Percentiles rank a stretch among this genome's conserved stretches.
phyloP scores from a whole-genome alignment of 2,113 vertebrate genomes.

The Hassar affinis region DNA sequence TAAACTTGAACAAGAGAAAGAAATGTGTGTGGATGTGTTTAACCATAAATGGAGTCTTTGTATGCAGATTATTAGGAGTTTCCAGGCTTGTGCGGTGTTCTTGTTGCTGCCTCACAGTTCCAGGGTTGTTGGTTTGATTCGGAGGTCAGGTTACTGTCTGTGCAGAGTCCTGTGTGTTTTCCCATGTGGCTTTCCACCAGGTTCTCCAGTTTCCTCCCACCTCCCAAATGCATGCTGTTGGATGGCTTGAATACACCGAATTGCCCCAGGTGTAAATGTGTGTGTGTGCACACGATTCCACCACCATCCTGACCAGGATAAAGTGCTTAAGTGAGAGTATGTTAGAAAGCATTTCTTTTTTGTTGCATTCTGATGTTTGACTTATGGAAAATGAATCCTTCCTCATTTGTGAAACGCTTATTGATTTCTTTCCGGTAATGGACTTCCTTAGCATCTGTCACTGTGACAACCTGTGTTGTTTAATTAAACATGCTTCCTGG shows the following conservation, averaged over 20 bases:
- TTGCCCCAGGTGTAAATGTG: not conserved
- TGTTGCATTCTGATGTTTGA: not conserved
- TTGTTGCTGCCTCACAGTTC: not conserved
- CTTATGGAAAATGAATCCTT: not conserved
- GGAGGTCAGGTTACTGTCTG: not conserved
- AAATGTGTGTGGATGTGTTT: not conserved
- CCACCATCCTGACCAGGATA: not conserved
- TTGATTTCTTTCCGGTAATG: not conserved
- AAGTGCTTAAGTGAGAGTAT: not conserved
- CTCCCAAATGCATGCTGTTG: not conserved
- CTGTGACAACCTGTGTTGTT: not conserved
- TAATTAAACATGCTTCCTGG: not conserved
- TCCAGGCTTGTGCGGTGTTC: not conserved
- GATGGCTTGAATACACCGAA: not conserved
- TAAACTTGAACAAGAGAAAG: not conserved
- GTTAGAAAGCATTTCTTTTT: not conserved
- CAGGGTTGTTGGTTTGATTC: not conserved
- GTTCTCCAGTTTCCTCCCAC: not conserved
- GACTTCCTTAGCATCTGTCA: not conserved
- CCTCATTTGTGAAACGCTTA: constrained; percentile 5
- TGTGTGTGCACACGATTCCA: not conserved
- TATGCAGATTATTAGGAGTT: not conserved
- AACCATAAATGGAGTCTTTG: not conserved
- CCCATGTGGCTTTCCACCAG: not conserved
- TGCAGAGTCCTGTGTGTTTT: not conserved